Evolutionary conservation across 2,888 invertebrate species (phyloP), one percentile per base, ranked within the genome.

Genomic region (Geotrupes spiniger): DNA sequence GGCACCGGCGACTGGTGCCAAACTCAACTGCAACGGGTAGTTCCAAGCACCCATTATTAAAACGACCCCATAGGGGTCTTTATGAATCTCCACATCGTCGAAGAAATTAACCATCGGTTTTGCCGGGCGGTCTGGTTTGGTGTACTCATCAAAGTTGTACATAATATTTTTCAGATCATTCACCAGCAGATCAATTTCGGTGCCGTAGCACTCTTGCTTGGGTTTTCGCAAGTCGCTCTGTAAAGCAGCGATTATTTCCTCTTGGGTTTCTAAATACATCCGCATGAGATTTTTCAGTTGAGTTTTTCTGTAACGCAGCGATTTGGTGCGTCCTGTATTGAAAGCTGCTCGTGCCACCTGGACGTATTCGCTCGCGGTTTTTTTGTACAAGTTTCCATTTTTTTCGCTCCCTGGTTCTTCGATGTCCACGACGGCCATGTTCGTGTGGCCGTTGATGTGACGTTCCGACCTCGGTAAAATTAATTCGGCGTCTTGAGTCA

Each of bases 41-140:
- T 99, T 99, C 98, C 98, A 99, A 1, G 97, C 90, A 0, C 95
- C 92, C 53, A 92, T 85, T 1, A 92, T 78, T 2, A 99, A 78
- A 1, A 87, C 89, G 14, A 97, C 92, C 16, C 99, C 99, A 68
- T 84, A 92, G 0, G 99, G 98, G 65, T 99, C 96, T 56, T 87
- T 86, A 66, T 82, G 82, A 1, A 59, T 43, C 36, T 43, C 37
- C 27, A 54, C 42, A 1, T 41, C 33, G 37, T 57, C 52, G 11
- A 59, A 51, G 1, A 57, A n/a, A 29, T 56, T 48, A 9, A 47
- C 37, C 1, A 52, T 2, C 17, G 46, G 42, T 37, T 54, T 54
- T 4, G 41, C 26, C n/a, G 42, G 42, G 12, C 42, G 46, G 10
- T 54, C 39, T 1, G 56, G 54, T 31, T 51, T 56, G 8, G 47